phyloP scores from a whole-genome alignment of 2,113 vertebrate species.

The Corythaeola cristata region DNA sequence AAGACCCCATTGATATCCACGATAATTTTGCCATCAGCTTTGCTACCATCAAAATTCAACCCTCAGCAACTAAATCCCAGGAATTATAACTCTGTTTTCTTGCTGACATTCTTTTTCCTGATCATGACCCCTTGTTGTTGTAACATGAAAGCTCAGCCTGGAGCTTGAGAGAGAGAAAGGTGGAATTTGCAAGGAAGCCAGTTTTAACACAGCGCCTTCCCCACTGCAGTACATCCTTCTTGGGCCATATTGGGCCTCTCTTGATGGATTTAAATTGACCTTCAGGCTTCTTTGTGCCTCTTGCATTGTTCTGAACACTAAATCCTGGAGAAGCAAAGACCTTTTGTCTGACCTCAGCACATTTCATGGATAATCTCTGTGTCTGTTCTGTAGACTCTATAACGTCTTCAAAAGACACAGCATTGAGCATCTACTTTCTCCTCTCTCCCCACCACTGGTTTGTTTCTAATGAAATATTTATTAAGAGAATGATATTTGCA shows the following conservation, averaged over 20 bases:
- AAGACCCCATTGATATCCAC: accelerated
- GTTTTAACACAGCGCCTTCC: background rate
- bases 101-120: background rate
- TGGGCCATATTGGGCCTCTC: background rate
- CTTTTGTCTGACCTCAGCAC: background rate
- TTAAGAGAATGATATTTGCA: constrained; percentile 46
- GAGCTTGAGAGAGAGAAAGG: background rate
- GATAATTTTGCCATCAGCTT: background rate
- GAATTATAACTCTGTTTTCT: background rate
- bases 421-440: background rate
- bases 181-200: background rate
- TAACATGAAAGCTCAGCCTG: background rate
- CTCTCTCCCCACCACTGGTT: background rate
- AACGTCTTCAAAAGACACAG: background rate
- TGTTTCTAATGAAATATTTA: constrained; percentile 59
- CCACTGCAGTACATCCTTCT: background rate
- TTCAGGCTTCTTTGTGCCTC: background rate
- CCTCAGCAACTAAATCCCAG: background rate
- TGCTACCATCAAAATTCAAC: background rate
- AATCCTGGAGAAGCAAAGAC: background rate
- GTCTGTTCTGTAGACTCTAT: background rate
- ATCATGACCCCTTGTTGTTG: background rate
- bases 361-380: background rate
- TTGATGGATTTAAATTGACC: background rate
- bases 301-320: background rate